Percentiles rank a stretch among this genome's conserved stretches.
Conservation (phyloP, 2,888 invertebrate genomes). For the Laothoe populi region DNA sequence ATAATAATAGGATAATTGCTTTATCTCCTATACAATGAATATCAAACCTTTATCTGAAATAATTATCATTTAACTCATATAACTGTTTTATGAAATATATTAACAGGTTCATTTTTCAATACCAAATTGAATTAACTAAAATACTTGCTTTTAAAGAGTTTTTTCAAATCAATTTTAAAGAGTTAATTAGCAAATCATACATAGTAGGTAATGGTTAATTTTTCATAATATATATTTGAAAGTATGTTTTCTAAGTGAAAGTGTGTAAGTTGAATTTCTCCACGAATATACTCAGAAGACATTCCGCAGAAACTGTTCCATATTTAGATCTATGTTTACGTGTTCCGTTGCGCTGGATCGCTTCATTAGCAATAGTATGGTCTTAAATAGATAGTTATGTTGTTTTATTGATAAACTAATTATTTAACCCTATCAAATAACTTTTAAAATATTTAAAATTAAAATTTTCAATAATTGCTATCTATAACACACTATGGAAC, state of each 20-base stretch:
- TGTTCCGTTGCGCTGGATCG: constrained; percentile 3
- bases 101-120: too few relatives aligned
- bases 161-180: too few relatives aligned
- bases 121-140: too few relatives aligned
- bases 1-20: too few relatives aligned
- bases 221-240: neutral
- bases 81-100: too few relatives aligned
- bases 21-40: neutral
- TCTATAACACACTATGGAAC: too few relatives aligned
- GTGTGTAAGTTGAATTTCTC: constrained; percentile 12
- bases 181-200: neutral
- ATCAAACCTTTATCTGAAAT: neutral
- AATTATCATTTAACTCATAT: neutral
- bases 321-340: constrained; percentile 13
- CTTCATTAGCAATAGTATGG: constrained; percentile 13
- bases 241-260: constrained; percentile 12
- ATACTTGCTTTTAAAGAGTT: too few relatives aligned
- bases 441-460: too few relatives aligned
- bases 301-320: constrained; percentile 19
- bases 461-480: too few relatives aligned
- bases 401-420: neutral
- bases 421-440: neutral
- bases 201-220: neutral
- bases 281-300: constrained; percentile 17
- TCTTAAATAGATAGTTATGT: neutral